These are phyloP conservation scores for Patiria miniata DNA, from an alignment of 35 echinoderm and acorn worm species.

Conservation along the genomic window DNA sequence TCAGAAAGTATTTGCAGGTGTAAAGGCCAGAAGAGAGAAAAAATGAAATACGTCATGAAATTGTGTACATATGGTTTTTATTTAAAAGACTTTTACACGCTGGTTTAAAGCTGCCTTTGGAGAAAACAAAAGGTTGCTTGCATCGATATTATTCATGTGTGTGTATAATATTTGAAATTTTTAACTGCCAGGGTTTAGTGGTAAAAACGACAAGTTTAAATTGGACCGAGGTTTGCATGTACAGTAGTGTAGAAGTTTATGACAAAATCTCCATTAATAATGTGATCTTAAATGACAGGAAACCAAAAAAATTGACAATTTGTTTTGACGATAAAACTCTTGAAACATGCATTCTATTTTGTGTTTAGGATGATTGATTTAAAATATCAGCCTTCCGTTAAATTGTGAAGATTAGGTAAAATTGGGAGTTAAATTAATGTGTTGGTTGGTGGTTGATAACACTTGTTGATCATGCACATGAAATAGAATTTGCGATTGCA, in stretches of 20 bases:
- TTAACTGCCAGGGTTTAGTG: background rate
- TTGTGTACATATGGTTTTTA: slow-evolving; percentile 30
- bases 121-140: background rate
- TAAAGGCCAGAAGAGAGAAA: background rate
- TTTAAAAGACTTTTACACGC: background rate
- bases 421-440: too few species aligned
- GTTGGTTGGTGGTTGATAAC: too few species aligned
- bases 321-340: too few species aligned
- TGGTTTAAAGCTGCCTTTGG: background rate
- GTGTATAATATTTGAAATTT: background rate
- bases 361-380: too few species aligned
- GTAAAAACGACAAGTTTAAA: background rate
- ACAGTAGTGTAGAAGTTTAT: background rate
- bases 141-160: background rate
- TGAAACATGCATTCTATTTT: too few species aligned
- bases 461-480: too few species aligned
- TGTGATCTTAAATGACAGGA: too few species aligned
- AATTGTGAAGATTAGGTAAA: too few species aligned
- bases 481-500: too few species aligned
- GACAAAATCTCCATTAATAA: too few species aligned
- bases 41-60: slow-evolving; percentile 21
- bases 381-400: too few species aligned
- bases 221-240: slow-evolving; percentile 13
- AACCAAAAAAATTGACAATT: too few species aligned
- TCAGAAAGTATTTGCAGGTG: slow-evolving; percentile 3